Evolutionary conservation across 1,140 invertebrate species (phyloP).

Genomic region (Leptopilina clavipes): DNA sequence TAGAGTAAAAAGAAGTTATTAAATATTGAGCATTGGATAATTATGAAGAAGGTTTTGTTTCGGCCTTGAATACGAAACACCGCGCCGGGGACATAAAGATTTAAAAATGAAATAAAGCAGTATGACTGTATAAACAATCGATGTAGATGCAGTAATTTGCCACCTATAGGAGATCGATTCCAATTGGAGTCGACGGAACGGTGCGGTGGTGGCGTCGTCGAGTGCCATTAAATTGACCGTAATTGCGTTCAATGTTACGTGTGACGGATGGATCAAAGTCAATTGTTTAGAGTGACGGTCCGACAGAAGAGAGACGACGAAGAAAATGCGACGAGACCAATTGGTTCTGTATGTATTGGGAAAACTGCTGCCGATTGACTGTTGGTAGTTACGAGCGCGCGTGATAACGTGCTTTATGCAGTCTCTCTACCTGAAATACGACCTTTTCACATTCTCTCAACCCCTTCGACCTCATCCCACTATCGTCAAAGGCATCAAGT

Average conservation of each 20-base stretch:
- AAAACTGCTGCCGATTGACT: constrained; percentile 37
- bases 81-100: too few species aligned
- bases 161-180: constrained; percentile 37
- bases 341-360: constrained; percentile 51
- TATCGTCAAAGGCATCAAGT: constrained; percentile 50
- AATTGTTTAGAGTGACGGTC: constrained; percentile 64
- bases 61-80: too few species aligned
- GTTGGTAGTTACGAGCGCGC: constrained; percentile 40
- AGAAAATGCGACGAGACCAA: constrained; percentile 57
- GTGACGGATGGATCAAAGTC: constrained; percentile 70
- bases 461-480: constrained; percentile 45
- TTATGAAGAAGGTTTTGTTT: too few species aligned
- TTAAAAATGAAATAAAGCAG: too few species aligned
- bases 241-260: constrained; percentile 73
- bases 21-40: too few species aligned
- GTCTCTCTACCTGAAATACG: constrained; percentile 25
- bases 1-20: too few species aligned
- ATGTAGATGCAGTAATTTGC: constrained; percentile 22
- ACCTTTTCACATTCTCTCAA: not conserved
- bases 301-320: not conserved
- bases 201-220: constrained; percentile 43
- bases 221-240: constrained; percentile 69
- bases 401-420: constrained; percentile 30
- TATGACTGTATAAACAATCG: not conserved
- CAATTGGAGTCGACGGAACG: constrained; percentile 28